Evolutionary conservation across 2,888 invertebrate genomes (phyloP).

Genomic region (Tenthredo amoena): DNA sequence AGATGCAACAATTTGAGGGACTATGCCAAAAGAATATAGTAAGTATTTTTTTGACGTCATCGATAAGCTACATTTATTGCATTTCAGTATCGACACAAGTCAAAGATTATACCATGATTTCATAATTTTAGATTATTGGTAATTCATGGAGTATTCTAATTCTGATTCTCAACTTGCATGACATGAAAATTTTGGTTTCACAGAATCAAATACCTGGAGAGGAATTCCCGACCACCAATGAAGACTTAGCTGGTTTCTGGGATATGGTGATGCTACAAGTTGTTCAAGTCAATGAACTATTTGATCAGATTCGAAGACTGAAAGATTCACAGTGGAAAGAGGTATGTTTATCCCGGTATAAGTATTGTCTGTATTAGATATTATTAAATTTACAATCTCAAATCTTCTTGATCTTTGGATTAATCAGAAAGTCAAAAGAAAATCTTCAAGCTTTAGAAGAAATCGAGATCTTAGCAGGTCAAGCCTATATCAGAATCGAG

Average conservation of each 20-base stretch:
- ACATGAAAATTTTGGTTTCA: background rate
- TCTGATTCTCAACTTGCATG: background rate
- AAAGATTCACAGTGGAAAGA: constrained; percentile 86
- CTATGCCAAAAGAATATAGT: constrained; percentile 84
- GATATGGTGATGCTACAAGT: constrained; percentile 98
- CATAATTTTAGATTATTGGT: background rate
- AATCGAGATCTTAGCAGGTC: background rate
- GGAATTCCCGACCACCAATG: constrained; percentile 92
- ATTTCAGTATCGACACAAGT: background rate
- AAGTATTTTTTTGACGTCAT: constrained; percentile 67
- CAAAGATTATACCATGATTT: background rate
- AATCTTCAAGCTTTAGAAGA: background rate
- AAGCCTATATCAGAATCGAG: background rate
- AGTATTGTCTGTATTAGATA: background rate
- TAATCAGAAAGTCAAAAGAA: constrained; percentile 17
- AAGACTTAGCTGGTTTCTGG: constrained; percentile 98
- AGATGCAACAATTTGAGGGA: constrained; percentile 97
- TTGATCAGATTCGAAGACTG: constrained; percentile 84
- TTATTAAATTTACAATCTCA: constrained; percentile 26
- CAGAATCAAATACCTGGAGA: constrained; percentile 86
- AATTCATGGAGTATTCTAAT: background rate
- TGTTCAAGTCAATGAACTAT: constrained; percentile 89
- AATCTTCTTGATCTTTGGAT: background rate
- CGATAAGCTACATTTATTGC: background rate
- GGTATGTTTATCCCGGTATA: constrained; percentile 71